Percentiles rank a stretch among this genome's conserved stretches.
phyloP scores from a whole-genome alignment of 2,113 vertebrate genomes.

The Platysternon megacephalum region DNA sequence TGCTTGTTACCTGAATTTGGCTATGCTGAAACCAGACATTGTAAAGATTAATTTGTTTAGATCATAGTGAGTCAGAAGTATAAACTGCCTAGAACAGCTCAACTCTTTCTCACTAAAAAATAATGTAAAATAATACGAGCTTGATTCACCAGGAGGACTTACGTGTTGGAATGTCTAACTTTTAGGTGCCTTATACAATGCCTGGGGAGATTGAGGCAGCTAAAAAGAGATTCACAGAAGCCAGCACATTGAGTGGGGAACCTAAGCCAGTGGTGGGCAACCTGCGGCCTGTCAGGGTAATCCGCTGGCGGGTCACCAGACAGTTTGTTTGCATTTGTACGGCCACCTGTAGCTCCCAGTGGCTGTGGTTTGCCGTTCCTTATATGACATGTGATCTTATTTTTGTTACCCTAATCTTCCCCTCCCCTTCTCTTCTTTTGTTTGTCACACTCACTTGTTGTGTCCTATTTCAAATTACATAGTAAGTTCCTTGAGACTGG shows the following conservation, averaged over 20 bases:
- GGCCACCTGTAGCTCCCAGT: too few relatives aligned
- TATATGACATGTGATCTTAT: too few relatives aligned
- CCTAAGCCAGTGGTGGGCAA: too few relatives aligned
- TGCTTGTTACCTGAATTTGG: conserved; percentile 34
- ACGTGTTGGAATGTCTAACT: neutral
- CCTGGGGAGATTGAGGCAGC: neutral
- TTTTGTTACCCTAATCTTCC: neutral
- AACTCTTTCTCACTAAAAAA: conserved; percentile 19
- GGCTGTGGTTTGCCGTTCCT: too few relatives aligned
- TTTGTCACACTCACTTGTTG: neutral
- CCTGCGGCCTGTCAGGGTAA: too few relatives aligned
- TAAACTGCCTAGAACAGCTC: conserved; percentile 49
- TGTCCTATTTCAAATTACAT: neutral
- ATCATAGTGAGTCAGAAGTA: conserved; percentile 59
- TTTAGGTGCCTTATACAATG: neutral
- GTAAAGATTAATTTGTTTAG: conserved; percentile 56
- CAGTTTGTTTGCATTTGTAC: too few relatives aligned
- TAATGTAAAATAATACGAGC: conserved; percentile 35
- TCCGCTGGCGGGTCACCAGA: too few relatives aligned
- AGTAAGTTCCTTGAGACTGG: neutral
- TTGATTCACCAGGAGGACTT: conserved; percentile 25
- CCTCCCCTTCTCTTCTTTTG: neutral
- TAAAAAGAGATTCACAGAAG: neutral
- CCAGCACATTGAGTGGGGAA: neutral
- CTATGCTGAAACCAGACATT: conserved; percentile 59